Evolutionary conservation across 2,797 vertebrate genomes (phyloP), one percentile per base, ranked within the genome.

Genomic region (Phalanger gymnotis): DNA sequence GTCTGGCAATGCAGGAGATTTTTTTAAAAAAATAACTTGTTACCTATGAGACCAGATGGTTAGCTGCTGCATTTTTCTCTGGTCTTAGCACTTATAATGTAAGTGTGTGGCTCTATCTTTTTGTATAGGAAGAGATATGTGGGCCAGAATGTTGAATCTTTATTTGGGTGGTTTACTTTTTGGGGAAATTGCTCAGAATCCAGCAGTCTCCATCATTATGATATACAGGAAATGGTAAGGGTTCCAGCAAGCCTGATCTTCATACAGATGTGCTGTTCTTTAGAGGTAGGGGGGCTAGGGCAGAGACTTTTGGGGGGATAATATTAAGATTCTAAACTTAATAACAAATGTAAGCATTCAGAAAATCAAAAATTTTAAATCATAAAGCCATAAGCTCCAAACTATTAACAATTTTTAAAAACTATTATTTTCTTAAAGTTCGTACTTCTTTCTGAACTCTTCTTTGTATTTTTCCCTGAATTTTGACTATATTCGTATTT

Each of bases 211-310:
- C 27, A 91, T 93, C 94, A 16, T 14, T 90, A 7, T 90, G 92
- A 55, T 93, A 96, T 73, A 10, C 91, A 93, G 61, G 94, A 93
- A 96, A 2, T 96, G 16, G 56, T 73, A 94, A 91, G 95, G 95
- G 92, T 90, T 94, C 92, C 0, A 94, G 56, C 53, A 57, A 66
- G 92, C 91, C 93, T 96, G 87, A 10, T 95, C 31, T 34, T 54
- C 53, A 31, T 90, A 90, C 5, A 90, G 13, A 90, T 90, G 28
- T 90, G 14, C 53, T 90, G 0, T 90, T 90, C 90, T 90, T 54
- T 53, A 54, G 30, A 90, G 90, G 51, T 5, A 47, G 16, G 34
- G 16, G 16, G 34, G 5, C 34, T 73, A 73, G 7, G 25, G 3
- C 73, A 87, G 73, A 40, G 25, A 51, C 13, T 51, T 66, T 87